Percentiles rank a stretch among this genome's conserved stretches.
phyloP scores from a whole-genome alignment of 2,113 vertebrate species.

The Kobus ellipsiprymnus region DNA sequence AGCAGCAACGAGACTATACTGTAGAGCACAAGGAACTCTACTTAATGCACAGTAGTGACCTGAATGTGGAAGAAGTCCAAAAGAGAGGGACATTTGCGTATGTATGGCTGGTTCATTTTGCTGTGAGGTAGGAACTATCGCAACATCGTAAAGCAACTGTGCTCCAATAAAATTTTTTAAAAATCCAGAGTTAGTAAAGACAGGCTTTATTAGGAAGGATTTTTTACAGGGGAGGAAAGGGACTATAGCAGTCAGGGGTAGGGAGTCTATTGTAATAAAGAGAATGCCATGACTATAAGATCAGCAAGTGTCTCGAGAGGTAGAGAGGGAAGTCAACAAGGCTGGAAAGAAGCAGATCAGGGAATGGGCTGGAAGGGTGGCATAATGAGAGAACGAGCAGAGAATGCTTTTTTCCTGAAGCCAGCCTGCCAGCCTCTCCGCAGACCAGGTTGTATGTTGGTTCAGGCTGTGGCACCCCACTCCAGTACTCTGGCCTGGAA shows the following conservation, averaged over 20 bases:
- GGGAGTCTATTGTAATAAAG: background rate
- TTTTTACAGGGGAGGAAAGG: background rate
- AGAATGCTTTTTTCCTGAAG: background rate
- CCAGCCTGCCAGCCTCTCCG: background rate
- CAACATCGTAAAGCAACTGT: background rate
- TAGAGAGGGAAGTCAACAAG: background rate
- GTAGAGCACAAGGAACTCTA: background rate
- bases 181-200: background rate
- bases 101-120: background rate
- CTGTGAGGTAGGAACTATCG: too few relatives aligned
- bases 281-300: background rate
- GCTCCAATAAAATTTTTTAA: background rate
- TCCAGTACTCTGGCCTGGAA: too few relatives aligned
- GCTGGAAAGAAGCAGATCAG: background rate
- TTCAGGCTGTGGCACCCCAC: background rate
- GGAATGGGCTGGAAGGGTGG: background rate
- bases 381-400: background rate
- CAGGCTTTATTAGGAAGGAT: background rate
- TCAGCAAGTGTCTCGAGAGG: background rate
- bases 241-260: background rate
- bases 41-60: background rate
- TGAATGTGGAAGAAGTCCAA: background rate
- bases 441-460: background rate
- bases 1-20: background rate
- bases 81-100: background rate